Conservation (phyloP, 2,888 invertebrate species). For the Laothoe populi region DNA sequence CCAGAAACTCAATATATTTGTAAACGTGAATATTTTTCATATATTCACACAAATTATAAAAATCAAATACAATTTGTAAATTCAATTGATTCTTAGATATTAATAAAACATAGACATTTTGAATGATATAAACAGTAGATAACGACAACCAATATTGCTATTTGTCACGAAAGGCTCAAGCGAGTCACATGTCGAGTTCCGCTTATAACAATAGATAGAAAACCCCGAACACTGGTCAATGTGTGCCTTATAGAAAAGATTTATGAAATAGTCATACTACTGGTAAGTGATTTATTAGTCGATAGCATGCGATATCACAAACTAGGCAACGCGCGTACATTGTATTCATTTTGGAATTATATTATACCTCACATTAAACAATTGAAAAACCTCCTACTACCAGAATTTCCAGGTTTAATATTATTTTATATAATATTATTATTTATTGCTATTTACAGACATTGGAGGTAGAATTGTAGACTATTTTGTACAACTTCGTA, state of each 20-base stretch:
- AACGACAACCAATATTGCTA: not conserved
- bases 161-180: slow-evolving; percentile 19
- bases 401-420: no score
- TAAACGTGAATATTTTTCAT: not conserved
- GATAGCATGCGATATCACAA: slow-evolving; percentile 28
- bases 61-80: not conserved
- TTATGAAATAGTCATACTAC: slow-evolving; percentile 31
- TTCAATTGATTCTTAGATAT: not conserved
- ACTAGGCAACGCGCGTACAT: not conserved
- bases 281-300: slow-evolving; percentile 31
- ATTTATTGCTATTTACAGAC: not conserved
- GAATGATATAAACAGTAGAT: slow-evolving; percentile 9
- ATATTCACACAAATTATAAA: not conserved
- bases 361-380: not conserved
- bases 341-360: not conserved
- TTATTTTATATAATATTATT: not conserved
- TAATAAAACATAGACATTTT: slow-evolving; percentile 6
- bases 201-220: slow-evolving; percentile 20
- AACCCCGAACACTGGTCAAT: slow-evolving; percentile 20
- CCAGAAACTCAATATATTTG: not conserved
- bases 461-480: not conserved
- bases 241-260: slow-evolving; percentile 27
- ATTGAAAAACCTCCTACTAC: not conserved
- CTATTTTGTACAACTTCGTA: slow-evolving; percentile 19
- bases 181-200: slow-evolving; percentile 12